Base-by-base conservation (phyloP, 2,797 vertebrate genomes). In the Cossypha niveicapilla region DNA sequence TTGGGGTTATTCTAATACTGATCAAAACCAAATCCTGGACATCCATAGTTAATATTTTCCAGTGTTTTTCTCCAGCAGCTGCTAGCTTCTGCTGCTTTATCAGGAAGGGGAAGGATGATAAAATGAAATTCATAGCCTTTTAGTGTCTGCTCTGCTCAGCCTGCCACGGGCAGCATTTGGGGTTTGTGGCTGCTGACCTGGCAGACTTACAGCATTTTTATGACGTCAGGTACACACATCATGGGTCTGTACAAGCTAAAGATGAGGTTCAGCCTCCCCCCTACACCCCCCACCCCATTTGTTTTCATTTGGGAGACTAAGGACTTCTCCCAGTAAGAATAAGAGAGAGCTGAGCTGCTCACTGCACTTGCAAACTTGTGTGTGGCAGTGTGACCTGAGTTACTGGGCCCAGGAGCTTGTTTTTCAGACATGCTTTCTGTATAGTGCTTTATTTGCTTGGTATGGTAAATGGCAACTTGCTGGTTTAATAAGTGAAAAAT, bases 121-220 rank as follows among this genome's bases (percentile, higher is more conserved):
- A 90, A 84, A 94, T 93, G 72, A 92, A 94, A 95, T 94, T 92
- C 76, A 54, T 51, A 86, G 81, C 78, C 65, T 92, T 81, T 68
- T 74, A 90, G 72, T 61, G 65, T 71, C 61, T 75, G 84, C 57
- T 84, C 63, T 73, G 84, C 60, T 84, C 73, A 66, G 78, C 72
- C 87, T 78, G 68, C 4, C 9, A 48, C 63, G 72, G 90, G 81
- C 88, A 94, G 88, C 65, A 17, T 87, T 76, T 78, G 54, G 62
- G 80, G 87, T 56, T 95, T 91, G 83, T 95, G 63, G 75, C 85
- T 91, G 90, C 82, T 95, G 95, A 76, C 73, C 92, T 82, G 88
- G 86, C 86, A 95, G 73, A 45, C 73, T 75, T 62, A 56, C 19
- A 73, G 73, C 41, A 22, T 92, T 82, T 82, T 85, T 83, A 65